Base-by-base conservation (phyloP, 2,797 vertebrate species). In the Fringilla coelebs region DNA sequence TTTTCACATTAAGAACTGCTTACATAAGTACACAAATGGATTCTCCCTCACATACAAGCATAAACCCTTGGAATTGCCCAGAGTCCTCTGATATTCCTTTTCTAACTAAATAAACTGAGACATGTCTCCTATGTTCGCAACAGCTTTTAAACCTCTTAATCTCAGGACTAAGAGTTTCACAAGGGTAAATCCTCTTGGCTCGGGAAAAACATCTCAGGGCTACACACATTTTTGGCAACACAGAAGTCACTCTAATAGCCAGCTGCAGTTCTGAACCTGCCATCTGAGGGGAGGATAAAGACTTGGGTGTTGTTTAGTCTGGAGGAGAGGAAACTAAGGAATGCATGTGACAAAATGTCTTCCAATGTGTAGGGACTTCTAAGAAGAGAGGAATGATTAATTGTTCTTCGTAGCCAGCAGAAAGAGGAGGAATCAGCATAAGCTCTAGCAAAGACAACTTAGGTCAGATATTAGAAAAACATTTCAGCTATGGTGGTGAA, bases 311-410 rank as follows among this genome's bases (percentile, higher is more conserved):
- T 96, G 88, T 95, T 96, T 95, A 93, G 92, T 96, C 94, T 96
- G 87, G 74, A 89, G 65, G 13, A 96, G 90, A 94, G 91, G 90
- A 96, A 95, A 89, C 90, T 87, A 61, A 92, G 72, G 92, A 96
- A 91, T 85, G 80, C 80, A 77, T 54, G 34, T 80, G 90, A 95
- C 92, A 94, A 60, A 85, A 62, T 89, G 17, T 32, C 94, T 95
- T 88, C 90, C 90, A 89, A 71, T 8, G 41, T 2, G 2, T 13
- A 82, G 31, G 52, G 81, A 92, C 52, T 91, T 94, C 72, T 82
- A 82, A 79, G 63, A 90, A 90, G 81, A 77, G 60, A 83, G 40
- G 52, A 87, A 83, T 92, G 90, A 90, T 87, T 71, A 58, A 95
- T 61, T 87, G 34, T 29, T 90, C 77, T 63, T 88, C 77, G 25